Percentiles rank a stretch among this genome's conserved stretches.
Evolutionary conservation across 2,888 invertebrate species (phyloP).

Genomic region (Thecophora atra): DNA sequence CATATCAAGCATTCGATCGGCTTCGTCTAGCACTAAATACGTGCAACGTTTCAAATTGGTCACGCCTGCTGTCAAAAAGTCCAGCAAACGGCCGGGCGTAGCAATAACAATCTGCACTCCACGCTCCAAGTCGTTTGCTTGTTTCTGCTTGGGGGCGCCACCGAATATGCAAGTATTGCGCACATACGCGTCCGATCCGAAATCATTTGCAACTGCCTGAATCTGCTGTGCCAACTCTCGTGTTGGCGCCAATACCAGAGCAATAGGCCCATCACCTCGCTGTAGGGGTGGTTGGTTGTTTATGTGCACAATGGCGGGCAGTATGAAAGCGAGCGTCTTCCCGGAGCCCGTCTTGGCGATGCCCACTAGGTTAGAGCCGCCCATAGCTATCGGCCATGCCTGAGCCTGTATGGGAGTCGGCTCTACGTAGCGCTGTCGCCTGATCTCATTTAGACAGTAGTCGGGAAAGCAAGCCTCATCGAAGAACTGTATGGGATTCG

Average conservation of each 20-base stretch:
- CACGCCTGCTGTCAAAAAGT: constrained; percentile 81
- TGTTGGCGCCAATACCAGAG: constrained; percentile 81
- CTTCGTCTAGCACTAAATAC: constrained; percentile 89
- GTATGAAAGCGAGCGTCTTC: constrained; percentile 80
- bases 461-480: constrained; percentile 83
- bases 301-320: constrained; percentile 88
- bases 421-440: constrained; percentile 73
- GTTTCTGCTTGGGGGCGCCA: constrained; percentile 85
- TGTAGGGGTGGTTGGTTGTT: constrained; percentile 80
- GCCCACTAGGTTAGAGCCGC: constrained; percentile 83
- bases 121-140: constrained; percentile 76
- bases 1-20: constrained; percentile 97
- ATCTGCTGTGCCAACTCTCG: constrained; percentile 84
- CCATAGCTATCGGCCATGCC: constrained; percentile 87
- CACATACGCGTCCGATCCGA: constrained; percentile 80
- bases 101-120: constrained; percentile 91
- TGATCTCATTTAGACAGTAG: constrained; percentile 74
- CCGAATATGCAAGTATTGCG: constrained; percentile 91
- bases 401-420: constrained; percentile 88
- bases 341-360: constrained; percentile 88
- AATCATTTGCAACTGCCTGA: constrained; percentile 82
- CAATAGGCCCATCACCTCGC: constrained; percentile 85
- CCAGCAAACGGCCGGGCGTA: constrained; percentile 87
- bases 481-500: constrained; percentile 81
- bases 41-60: constrained; percentile 81